Percentiles rank a stretch among this genome's conserved stretches.
Evolutionary conservation across 2,888 invertebrate genomes (phyloP).

Genomic region (Ennomos quercinarius): DNA sequence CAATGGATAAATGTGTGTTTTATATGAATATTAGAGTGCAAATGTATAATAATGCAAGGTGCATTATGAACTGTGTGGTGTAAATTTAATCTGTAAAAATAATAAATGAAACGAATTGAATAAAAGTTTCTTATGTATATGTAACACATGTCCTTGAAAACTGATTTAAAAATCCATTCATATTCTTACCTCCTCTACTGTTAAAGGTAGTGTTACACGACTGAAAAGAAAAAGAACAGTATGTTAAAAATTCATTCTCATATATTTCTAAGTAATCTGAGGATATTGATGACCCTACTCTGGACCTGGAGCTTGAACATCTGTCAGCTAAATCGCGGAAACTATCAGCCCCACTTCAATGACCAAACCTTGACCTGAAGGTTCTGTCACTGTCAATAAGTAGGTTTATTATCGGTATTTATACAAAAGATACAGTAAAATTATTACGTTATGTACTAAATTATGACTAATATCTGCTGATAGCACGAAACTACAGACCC

Average conservation of each 20-base stretch:
- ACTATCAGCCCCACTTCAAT: slow-evolving; percentile 39
- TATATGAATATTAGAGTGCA: too few relatives aligned
- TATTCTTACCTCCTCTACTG: slow-evolving; percentile 96
- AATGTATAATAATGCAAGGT: too few relatives aligned
- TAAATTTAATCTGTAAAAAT: too few relatives aligned
- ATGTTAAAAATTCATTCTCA: slow-evolving; percentile 21
- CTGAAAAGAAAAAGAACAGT: slow-evolving; percentile 86
- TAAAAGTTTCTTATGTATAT: slow-evolving; percentile 1
- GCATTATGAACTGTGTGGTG: too few relatives aligned
- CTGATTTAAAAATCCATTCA: slow-evolving; percentile 20
- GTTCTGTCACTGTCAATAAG: slow-evolving; percentile 69
- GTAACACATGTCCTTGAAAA: slow-evolving; percentile 42
- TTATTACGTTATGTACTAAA: slow-evolving; percentile 31
- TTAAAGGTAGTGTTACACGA: slow-evolving; percentile 97
- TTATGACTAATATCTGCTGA: slow-evolving; percentile 48
- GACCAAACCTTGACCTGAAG: slow-evolving; percentile 65
- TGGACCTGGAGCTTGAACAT: slow-evolving; percentile 48
- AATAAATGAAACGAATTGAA: too few relatives aligned
- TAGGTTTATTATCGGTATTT: slow-evolving; percentile 38
- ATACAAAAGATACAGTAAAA: slow-evolving; percentile 33
- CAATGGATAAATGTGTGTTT: too few relatives aligned
- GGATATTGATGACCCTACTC: slow-evolving; percentile 2
- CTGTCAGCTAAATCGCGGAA: slow-evolving; percentile 50
- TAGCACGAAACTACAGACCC: slow-evolving; percentile 53
- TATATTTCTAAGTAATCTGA: background rate